Evolutionary conservation across 1,140 invertebrate species (phyloP), one percentile per base, ranked within the genome.

Genomic region (Lineus longissimus): DNA sequence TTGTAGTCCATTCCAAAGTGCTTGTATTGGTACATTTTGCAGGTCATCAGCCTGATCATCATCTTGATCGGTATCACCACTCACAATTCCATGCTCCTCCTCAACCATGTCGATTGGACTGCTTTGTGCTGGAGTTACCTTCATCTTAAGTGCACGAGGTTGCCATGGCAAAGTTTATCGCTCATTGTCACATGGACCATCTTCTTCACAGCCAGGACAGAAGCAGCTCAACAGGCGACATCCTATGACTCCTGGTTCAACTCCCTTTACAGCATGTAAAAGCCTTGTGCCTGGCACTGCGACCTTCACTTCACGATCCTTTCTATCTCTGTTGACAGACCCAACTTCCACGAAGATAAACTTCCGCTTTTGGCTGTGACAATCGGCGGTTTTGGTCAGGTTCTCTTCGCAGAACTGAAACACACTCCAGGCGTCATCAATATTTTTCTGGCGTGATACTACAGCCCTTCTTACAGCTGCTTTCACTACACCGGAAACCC

Each of bases 401-500:
- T 55, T 61, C n/a, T 19, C 54, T 29, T 61, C 36, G 9, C 59
- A 54, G 40, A 27, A 62, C 1, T 60, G n/a, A 55, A 54, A 64
- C n/a, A 70, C 60, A n/a, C 69, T 60, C n/a, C 36, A 19, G 6
- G 65, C 45, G 30, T 58, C 57, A 30, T 27, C 45, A 15, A 69
- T 41, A 23, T 41, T n/a, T 4, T 9, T 36, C 40, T 63, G 47
- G 51, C 68, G 45, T 17, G 30, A 23, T 13, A 7, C 23, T 15
- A 70, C 65, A 19, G 41, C 57, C 19, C 40, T 23, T 13, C 27
- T 55, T n/a, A 54, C 63, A 25, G 11, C 27, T 30, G 55, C 40
- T 33, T 70, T 71, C 19, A 70, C 23, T 19, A 67, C 70, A 29
- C 64, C 69, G 36, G 65, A 51, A 30, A 67, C 70, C 9, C 61